Percentiles rank a stretch among this genome's conserved stretches.
These are phyloP conservation scores for Stichopus horrens DNA, from an alignment of 53 echinoderm and acorn worm species.

Conservation along the genomic window DNA sequence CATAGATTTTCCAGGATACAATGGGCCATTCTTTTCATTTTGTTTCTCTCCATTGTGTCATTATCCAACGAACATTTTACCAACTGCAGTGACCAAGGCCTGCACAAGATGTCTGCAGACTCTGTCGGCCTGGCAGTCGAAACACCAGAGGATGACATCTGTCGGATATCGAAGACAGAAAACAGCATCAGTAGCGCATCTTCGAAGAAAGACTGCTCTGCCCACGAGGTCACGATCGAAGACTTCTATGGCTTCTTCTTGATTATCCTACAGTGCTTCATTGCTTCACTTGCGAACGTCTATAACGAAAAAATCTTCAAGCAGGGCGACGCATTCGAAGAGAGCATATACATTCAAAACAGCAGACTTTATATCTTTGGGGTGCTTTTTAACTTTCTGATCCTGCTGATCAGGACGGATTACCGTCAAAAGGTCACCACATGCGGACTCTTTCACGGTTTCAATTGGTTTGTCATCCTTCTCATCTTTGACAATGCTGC, in stretches of 20 bases:
- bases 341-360: conserved; percentile 86
- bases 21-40: conserved; percentile 88
- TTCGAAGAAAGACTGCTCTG: not conserved
- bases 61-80: conserved; percentile 69
- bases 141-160: not conserved
- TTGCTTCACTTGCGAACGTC: conserved; percentile 84
- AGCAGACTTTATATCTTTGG: conserved; percentile 90
- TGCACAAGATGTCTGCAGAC: not conserved
- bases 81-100: not conserved
- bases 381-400: conserved; percentile 68
- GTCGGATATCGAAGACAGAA: not conserved
- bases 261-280: conserved; percentile 76
- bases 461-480: conserved; percentile 64
- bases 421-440: conserved; percentile 55
- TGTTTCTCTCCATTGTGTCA: conserved; percentile 86
- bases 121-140: not conserved
- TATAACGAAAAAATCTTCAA: conserved; percentile 99
- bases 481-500: conserved; percentile 75
- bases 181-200: not conserved
- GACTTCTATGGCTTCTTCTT: conserved; percentile 61
- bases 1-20: conserved; percentile 72
- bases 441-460: conserved; percentile 88
- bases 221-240: not conserved
- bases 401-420: conserved; percentile 57
- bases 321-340: conserved; percentile 73